Base-by-base conservation (phyloP, 2,113 vertebrate genomes). In the Neolamprologus cancellatus region DNA sequence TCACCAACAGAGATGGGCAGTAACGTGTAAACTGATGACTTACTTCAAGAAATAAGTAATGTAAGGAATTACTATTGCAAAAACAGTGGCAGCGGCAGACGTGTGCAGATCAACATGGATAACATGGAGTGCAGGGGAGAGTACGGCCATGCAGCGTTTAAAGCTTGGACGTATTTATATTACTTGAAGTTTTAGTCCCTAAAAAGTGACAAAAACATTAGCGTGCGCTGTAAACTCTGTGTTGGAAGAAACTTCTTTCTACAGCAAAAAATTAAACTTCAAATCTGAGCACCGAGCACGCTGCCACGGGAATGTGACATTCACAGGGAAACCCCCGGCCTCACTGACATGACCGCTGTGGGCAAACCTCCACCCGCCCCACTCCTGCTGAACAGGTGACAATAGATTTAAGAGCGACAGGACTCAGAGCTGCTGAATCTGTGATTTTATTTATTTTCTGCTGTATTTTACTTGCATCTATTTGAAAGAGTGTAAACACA, bases 211-310 rank as follows among this genome's bases (percentile, higher is more conserved):
- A 0, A 17, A 57, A 30, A 57, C 13, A 15, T 25, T 1, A 54
- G 11, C 11, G 1, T 54, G 20, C 1, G 12, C 2, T 55, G n/a
- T 53, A 0, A 0, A 23, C 52, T 23, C n/a, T 1, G 52, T 0
- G 3, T 53, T 3, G 52, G 3, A 53, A 23, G 0, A 25, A 54
- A 54, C 52, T 0, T 54, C 2, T 54, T 54, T 54, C 20, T 54
- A 14, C 20, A 25, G 20, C 20, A 54, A 54, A 25, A 54, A 25
- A 25, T 23, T 54, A 0, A 54, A 25, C 20, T 25, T 54, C 20
- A 57, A 57, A 57, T 8, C 54, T 57, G 54, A 57, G 54, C 54
- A 57, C 0, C 7, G 3, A 15, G 1, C 4, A 0, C 25, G 13
- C 54, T 28, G 25, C 54, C 0, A 15, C 0, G 7, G 23, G 54